Conservation (phyloP, 2,888 invertebrate genomes). For the Drosophila diplacantha region DNA sequence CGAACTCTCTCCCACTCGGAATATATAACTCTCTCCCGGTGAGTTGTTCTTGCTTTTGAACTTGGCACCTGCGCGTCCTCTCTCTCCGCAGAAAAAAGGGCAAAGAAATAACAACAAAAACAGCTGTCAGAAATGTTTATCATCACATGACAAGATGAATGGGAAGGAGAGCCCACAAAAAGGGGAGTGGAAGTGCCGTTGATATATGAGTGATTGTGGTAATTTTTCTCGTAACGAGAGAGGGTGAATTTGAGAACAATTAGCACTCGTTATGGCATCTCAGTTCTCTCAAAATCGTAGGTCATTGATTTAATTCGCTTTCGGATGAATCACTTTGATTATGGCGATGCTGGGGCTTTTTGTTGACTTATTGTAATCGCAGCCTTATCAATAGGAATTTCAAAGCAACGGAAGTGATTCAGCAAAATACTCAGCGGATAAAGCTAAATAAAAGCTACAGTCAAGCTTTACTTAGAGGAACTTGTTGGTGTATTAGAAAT, state of each 20-base stretch:
- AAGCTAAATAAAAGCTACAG: not conserved
- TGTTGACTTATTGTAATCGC: not conserved
- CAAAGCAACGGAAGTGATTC: constrained; percentile 24
- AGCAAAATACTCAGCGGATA: constrained; percentile 5
- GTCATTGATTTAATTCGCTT: constrained; percentile 26
- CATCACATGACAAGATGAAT: constrained; percentile 33
- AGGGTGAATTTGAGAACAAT: constrained; percentile 4
- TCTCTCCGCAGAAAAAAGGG: constrained; percentile 21
- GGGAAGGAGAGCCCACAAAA: not conserved
- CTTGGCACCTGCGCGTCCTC: constrained; percentile 49
- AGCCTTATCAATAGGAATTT: constrained; percentile 47
- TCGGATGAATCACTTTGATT: constrained; percentile 15
- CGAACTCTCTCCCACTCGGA: not conserved
- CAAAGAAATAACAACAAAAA: constrained; percentile 28
- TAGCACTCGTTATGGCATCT: constrained; percentile 17
- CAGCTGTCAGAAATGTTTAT: constrained; percentile 55
- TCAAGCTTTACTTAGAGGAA: not conserved
- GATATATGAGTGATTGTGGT: constrained; percentile 22
- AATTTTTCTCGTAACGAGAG: constrained; percentile 6
- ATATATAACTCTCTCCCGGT: constrained; percentile 6
- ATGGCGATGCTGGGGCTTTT: constrained; percentile 10
- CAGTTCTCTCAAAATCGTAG: not conserved
- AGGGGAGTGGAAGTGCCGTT: not conserved
- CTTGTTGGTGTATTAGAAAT: not conserved
- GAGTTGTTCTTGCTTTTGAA: constrained; percentile 29